phyloP scores from a whole-genome alignment of 2,797 vertebrate genomes.

The Sebastiscus tertius region DNA sequence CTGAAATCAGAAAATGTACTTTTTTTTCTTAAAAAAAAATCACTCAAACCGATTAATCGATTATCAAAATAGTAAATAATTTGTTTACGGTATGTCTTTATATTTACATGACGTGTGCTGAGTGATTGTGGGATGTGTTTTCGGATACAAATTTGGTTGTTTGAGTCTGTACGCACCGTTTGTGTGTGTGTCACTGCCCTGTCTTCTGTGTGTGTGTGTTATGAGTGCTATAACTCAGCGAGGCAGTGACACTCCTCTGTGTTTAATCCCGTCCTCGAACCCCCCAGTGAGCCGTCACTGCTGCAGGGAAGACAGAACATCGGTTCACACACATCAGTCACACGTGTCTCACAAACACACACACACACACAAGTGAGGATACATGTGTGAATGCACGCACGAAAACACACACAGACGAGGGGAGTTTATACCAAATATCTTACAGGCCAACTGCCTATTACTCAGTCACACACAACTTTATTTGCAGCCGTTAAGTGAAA shows the following conservation, averaged over 20 bases:
- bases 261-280: constrained; percentile 82
- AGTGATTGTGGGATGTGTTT: constrained; percentile 29
- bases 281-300: constrained; percentile 83
- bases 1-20: no score
- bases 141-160: constrained; percentile 38
- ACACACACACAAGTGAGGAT: constrained; percentile 6
- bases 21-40: no score
- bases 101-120: background rate
- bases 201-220: constrained; percentile 61
- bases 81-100: background rate
- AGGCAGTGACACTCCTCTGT: constrained; percentile 78
- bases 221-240: constrained; percentile 87
- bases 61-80: background rate
- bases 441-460: constrained; percentile 74
- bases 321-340: constrained; percentile 70
- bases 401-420: background rate
- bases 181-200: constrained; percentile 22
- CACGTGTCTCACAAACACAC: constrained; percentile 17
- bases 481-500: constrained; percentile 80
- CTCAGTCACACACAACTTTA: constrained; percentile 76
- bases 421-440: constrained; percentile 74
- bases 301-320: constrained; percentile 78
- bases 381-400: background rate
- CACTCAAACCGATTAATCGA: no score
- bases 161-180: background rate